These are phyloP conservation scores for Steatornis caripensis DNA, from an alignment of 2,113 vertebrate species.

Conservation along the genomic window DNA sequence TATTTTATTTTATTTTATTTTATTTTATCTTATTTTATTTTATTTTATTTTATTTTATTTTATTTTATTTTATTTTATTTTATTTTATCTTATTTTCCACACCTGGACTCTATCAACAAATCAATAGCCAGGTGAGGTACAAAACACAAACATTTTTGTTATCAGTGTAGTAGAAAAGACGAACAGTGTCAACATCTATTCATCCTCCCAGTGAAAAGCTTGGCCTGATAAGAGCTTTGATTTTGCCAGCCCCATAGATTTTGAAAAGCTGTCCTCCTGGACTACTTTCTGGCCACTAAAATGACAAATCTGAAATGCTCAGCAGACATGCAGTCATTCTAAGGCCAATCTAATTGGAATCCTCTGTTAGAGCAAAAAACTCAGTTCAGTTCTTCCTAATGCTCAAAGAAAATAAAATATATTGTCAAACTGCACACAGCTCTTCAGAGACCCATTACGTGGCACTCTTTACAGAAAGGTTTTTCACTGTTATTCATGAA, in stretches of 20 bases:
- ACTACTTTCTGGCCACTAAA: not conserved
- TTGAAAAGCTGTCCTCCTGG: not conserved
- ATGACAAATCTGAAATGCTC: not conserved
- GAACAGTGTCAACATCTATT: not conserved
- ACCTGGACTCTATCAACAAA: not conserved
- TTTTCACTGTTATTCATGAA: not conserved
- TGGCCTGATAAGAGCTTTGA: not conserved
- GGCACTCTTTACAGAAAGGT: not conserved
- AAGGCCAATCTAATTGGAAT: not conserved
- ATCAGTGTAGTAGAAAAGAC: not conserved
- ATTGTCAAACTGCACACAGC: not conserved
- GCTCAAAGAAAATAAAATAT: not conserved
- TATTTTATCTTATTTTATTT: not conserved
- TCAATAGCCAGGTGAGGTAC: not conserved
- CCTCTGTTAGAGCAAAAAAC: fast-evolving
- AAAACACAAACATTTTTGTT: not conserved
- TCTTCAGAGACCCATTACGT: not conserved
- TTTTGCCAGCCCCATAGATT: not conserved
- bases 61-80: no score
- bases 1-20: not conserved
- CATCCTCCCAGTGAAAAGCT: not conserved
- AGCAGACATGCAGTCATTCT: not conserved
- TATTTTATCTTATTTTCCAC: not conserved
- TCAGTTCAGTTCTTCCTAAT: not conserved
- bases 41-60: not conserved